phyloP scores from a whole-genome alignment of 53 echinoderm and acorn worm genomes.

The Astropecten irregularis region DNA sequence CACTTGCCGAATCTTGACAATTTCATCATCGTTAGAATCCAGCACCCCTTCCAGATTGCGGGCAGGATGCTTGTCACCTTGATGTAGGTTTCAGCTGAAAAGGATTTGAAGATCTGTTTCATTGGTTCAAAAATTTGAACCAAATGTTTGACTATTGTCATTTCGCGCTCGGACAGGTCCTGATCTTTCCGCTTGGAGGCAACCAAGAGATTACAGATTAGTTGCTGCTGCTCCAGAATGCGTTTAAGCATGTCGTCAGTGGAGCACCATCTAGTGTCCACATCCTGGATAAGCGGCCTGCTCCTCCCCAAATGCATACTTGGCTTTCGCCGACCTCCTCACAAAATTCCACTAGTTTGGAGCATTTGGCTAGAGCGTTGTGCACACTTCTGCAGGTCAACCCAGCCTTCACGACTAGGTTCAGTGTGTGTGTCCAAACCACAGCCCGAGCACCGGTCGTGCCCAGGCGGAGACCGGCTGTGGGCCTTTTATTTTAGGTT shows the following conservation, averaged over 20 bases:
- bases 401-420: constrained; percentile 39
- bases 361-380: neutral
- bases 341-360: constrained; percentile 45
- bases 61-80: neutral
- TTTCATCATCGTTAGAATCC: neutral
- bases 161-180: neutral
- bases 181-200: neutral
- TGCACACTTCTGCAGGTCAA: neutral
- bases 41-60: neutral
- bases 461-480: too few relatives aligned
- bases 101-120: neutral
- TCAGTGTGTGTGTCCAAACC: constrained; percentile 49
- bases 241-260: constrained; percentile 1
- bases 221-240: constrained; percentile 16
- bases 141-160: neutral
- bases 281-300: constrained; percentile 18
- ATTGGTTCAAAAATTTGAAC: constrained; percentile 5
- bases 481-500: too few relatives aligned
- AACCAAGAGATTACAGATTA: neutral
- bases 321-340: constrained; percentile 6
- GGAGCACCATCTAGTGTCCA: neutral
- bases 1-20: neutral
- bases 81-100: neutral
- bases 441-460: too few relatives aligned
- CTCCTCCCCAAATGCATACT: constrained; percentile 34